Percentiles rank a stretch among this genome's conserved stretches.
Evolutionary conservation across 2,113 vertebrate genomes (phyloP).

Genomic region (human): DNA sequence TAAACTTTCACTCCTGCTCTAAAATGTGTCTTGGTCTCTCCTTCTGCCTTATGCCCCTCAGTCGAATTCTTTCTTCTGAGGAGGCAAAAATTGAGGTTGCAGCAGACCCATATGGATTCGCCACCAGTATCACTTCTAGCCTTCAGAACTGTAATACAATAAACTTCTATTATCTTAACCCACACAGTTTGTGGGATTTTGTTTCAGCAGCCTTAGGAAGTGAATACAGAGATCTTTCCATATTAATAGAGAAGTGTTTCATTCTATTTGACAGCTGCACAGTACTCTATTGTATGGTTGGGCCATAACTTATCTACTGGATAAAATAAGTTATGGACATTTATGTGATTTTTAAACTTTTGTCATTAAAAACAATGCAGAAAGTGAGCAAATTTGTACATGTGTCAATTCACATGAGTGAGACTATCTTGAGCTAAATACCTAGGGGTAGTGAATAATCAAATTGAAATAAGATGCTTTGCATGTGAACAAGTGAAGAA

Average conservation of each 20-base stretch:
- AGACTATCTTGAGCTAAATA: neutral
- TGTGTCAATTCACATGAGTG: neutral
- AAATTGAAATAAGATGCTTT: slow-evolving; percentile 20
- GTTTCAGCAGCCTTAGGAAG: neutral
- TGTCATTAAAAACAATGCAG: neutral
- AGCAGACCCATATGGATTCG: too few species aligned
- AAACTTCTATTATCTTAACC: too few species aligned
- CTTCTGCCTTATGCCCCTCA: too few species aligned
- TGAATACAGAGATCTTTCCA: neutral
- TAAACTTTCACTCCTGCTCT: too few species aligned
- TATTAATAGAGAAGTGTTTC: neutral
- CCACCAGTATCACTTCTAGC: neutral
- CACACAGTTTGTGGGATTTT: neutral
- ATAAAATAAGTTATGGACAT: neutral
- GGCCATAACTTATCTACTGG: neutral
- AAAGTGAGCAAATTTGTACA: neutral
- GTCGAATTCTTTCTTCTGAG: too few species aligned
- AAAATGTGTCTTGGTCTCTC: too few species aligned
- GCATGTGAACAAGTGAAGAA: neutral
- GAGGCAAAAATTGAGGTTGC: too few species aligned
- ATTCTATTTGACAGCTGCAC: neutral
- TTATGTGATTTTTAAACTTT: neutral
- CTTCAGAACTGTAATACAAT: neutral
- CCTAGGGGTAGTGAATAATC: neutral
- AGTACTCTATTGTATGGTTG: neutral